Evolutionary conservation across 2,797 vertebrate genomes (phyloP).

Genomic region (Cirrhinus molitorella): DNA sequence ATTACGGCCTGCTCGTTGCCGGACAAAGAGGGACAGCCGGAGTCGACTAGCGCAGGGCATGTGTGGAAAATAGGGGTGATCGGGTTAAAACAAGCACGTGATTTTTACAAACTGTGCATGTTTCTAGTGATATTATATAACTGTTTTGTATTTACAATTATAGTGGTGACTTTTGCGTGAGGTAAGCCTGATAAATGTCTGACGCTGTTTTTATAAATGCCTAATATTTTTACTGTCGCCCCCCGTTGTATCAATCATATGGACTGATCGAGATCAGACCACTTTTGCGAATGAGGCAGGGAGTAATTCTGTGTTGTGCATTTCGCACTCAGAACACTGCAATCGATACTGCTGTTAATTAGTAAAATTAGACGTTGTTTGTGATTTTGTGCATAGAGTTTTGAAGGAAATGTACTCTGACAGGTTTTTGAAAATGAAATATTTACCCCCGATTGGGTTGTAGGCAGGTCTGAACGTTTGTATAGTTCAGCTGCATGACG

Average conservation of each 20-base stretch:
- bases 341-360: background rate
- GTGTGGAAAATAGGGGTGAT: background rate
- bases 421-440: background rate
- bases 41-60: constrained; percentile 56
- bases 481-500: background rate
- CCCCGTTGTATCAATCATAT: background rate
- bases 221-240: background rate
- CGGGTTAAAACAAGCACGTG: too few relatives aligned
- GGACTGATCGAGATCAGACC: constrained; percentile 40
- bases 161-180: rapidly evolving
- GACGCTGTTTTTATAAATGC: background rate
- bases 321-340: background rate
- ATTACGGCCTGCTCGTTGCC: constrained; percentile 82
- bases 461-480: background rate
- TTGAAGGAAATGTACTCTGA: too few relatives aligned
- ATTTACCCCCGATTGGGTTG: background rate
- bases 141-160: rapidly evolving
- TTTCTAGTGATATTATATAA: background rate
- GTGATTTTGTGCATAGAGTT: rapidly evolving
- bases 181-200: background rate
- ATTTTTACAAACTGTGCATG: background rate
- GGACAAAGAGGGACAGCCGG: constrained; percentile 86
- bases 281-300: background rate
- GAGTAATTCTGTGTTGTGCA: background rate
- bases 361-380: background rate